phyloP scores from a whole-genome alignment of 2,888 invertebrate genomes.

The Lepidocyrtoides sp. region DNA sequence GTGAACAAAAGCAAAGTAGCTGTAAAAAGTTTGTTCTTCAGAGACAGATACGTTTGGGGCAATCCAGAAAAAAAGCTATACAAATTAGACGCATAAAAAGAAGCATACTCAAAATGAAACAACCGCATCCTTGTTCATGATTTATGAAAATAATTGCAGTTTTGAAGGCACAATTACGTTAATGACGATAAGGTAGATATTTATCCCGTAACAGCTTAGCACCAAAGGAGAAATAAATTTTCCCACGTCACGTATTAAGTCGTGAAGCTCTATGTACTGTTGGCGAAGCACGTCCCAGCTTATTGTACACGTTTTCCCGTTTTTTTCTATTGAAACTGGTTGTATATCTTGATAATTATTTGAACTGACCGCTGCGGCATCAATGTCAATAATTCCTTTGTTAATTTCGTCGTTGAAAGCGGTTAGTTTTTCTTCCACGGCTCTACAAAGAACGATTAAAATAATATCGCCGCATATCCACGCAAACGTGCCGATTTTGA shows the following conservation, averaged over 20 bases:
- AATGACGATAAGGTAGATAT: slow-evolving; percentile 38
- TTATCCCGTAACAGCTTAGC: slow-evolving; percentile 47
- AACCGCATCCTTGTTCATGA: background rate
- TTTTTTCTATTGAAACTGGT: background rate
- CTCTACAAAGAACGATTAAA: slow-evolving; percentile 36
- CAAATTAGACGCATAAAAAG: too few relatives aligned
- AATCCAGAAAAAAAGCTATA: slow-evolving; percentile 51
- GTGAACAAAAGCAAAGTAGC: slow-evolving; percentile 41
- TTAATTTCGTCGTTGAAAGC: background rate
- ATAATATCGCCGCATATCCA: slow-evolving; percentile 48
- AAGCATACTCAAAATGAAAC: too few relatives aligned
- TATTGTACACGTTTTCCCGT: background rate
- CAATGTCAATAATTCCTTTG: background rate
- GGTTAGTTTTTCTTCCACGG: background rate
- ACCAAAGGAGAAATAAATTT: slow-evolving; percentile 57
- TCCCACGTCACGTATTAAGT: background rate
- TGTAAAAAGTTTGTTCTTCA: background rate
- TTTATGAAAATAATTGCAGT: too few relatives aligned
- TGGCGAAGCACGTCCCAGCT: slow-evolving; percentile 14
- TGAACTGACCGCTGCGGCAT: background rate
- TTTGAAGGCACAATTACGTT: too few relatives aligned
- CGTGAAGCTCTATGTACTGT: background rate
- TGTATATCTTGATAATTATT: background rate
- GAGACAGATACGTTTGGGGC: background rate
- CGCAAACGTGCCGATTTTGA: slow-evolving; percentile 27